A percentile compares a stretch with the other conserved stretches of the same genome.
phyloP scores from a whole-genome alignment of 2,888 invertebrate species.

The Acanthosepion lycidas region DNA sequence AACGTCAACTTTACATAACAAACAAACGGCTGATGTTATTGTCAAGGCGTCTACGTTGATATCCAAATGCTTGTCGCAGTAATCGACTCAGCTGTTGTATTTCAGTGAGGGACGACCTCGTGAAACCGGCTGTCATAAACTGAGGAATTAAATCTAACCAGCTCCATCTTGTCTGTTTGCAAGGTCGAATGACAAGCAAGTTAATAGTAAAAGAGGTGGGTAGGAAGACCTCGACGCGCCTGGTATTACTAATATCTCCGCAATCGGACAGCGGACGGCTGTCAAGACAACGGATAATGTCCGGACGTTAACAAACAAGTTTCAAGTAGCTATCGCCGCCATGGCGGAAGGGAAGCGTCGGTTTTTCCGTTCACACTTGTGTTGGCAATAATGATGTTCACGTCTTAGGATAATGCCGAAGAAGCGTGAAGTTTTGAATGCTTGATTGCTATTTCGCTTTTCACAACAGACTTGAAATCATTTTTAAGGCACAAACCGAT shows the following conservation, averaged over 20 bases:
- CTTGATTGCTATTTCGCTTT: too few relatives aligned
- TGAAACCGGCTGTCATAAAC: background rate
- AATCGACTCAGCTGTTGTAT: slow-evolving; percentile 20
- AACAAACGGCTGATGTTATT: background rate
- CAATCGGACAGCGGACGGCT: background rate
- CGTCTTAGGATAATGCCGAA: too few relatives aligned
- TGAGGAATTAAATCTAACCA: background rate
- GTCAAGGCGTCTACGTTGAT: background rate
- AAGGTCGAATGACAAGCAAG: background rate
- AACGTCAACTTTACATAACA: background rate
- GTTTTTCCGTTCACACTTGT: too few relatives aligned
- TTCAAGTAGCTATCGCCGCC: too few relatives aligned
- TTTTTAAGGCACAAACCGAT: too few relatives aligned
- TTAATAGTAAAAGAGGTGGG: background rate
- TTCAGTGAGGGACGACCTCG: background rate
- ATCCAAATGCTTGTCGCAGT: background rate
- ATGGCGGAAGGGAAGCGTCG: too few relatives aligned
- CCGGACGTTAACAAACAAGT: too few relatives aligned
- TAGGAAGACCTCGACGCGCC: background rate
- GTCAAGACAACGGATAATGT: too few relatives aligned
- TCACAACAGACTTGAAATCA: too few relatives aligned
- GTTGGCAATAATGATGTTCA: too few relatives aligned
- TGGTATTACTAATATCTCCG: background rate
- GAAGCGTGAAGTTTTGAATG: too few relatives aligned
- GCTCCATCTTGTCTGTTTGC: background rate